Evolutionary conservation across 1,140 invertebrate genomes (phyloP).

Genomic region (Cyclina sinensis): DNA sequence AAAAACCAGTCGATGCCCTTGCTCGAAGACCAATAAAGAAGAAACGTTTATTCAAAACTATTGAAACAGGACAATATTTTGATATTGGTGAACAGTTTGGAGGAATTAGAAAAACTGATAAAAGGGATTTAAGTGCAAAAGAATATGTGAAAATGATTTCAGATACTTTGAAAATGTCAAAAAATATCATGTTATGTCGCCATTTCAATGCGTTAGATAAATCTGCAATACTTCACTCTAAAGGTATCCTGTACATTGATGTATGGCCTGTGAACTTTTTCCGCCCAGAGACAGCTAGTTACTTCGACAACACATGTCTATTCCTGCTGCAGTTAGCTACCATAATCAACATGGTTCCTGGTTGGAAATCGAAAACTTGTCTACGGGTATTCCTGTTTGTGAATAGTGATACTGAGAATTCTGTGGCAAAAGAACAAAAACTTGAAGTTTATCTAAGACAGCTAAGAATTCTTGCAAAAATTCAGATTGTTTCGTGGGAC

Average conservation of each 20-base stretch:
- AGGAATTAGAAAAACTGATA: constrained; percentile 79
- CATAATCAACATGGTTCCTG: constrained; percentile 95
- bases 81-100: constrained; percentile 75
- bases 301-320: constrained; percentile 91
- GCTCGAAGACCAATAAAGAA: constrained; percentile 63
- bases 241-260: constrained; percentile 92
- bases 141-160: constrained; percentile 97
- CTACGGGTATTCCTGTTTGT: constrained; percentile 94
- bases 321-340: constrained; percentile 99
- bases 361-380: constrained; percentile 89
- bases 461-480: constrained; percentile 89
- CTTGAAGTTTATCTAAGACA: constrained; percentile 88
- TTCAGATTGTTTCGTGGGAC: constrained; percentile 89
- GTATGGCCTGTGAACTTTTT: constrained; percentile 94
- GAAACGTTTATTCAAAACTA: constrained; percentile 72
- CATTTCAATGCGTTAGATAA: constrained; percentile 95
- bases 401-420: constrained; percentile 84
- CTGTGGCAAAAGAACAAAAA: constrained; percentile 87
- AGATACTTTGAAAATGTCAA: constrained; percentile 95
- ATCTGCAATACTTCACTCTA: constrained; percentile 77
- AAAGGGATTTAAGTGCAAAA: constrained; percentile 80
- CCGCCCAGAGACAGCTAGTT: constrained; percentile 83
- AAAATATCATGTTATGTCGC: constrained; percentile 97
- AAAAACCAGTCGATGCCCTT: constrained; percentile 78
- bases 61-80: constrained; percentile 60